Base-by-base conservation (phyloP, 2,113 vertebrate species). In the Forbesichthys agassizii region DNA sequence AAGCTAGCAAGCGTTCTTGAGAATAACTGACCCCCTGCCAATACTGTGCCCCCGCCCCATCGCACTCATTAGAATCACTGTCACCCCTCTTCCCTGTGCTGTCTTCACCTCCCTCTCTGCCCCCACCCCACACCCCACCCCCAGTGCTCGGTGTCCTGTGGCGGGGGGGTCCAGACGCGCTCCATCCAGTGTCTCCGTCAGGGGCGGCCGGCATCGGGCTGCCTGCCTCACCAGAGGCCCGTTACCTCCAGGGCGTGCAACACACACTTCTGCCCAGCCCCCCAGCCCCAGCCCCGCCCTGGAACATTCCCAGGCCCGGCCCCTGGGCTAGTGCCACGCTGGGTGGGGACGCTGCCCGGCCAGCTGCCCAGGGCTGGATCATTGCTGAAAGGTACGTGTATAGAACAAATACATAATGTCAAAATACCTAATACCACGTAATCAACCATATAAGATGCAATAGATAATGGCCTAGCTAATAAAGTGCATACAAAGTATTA, bases 61-160 rank as follows among this genome's bases (percentile, higher is more conserved):
- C 36, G 36, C 36, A 7, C 36, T 3, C 36, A 5, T 42, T 42
- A 42, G 36, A 42, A 7, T 8, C 36, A 8, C 36, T 5, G 36
- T 42, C 20, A 8, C 55, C 10, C 55, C 9, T 4, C 27, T 16
- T 57, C 55, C 16, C 9, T 57, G n/a, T 6, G 9, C 16, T 8
- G 5, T 18, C 16, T 18, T 69, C 9, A 2, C 36, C 48, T 85
- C 62, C 64, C 56, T 63, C 57, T 3, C 49, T 62, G 33, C 56
- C 61, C 60, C 59, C 61, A 42, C 0, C 18, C 7, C 18, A 78
- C 77, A 58, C 66, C 20, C 56, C 3, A 16, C 46, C n/a, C 47
- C 64, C 86, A 99, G 98, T 99, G 98, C 82, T 95, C 98, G 0
- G 98, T 99, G 49, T 96, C 94, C 7, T 99, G 98, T 7, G 98